Conservation (phyloP, 2,888 invertebrate species). For the Noctua pronuba region DNA sequence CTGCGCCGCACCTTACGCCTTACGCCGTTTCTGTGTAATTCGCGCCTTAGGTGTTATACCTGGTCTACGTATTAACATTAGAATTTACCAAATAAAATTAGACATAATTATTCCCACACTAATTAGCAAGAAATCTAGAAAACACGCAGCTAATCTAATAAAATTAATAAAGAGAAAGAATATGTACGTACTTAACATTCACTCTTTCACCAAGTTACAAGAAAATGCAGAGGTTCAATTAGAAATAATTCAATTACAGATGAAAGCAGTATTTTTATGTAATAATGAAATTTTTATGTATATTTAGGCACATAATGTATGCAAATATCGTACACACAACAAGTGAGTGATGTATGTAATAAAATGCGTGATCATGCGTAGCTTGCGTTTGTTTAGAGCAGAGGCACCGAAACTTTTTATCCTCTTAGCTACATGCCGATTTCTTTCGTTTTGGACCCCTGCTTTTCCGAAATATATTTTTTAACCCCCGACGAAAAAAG, state of each 20-base stretch:
- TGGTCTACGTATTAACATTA: neutral
- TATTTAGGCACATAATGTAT: conserved; percentile 44
- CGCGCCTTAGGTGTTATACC: too few species aligned
- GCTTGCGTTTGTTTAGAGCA: conserved; percentile 12
- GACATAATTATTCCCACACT: conserved; percentile 29
- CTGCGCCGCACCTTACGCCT: too few species aligned
- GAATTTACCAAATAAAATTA: conserved; percentile 6
- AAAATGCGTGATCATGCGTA: conserved; percentile 54
- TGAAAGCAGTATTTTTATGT: conserved; percentile 11
- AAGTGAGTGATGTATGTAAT: conserved; percentile 46
- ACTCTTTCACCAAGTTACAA: conserved; percentile 33
- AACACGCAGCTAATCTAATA: conserved; percentile 32
- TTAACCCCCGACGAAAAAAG: too few species aligned
- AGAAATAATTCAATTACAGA: conserved; percentile 36
- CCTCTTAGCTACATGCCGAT: neutral
- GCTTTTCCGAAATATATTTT: neutral
- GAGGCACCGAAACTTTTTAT: neutral
- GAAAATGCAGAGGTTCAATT: conserved; percentile 24
- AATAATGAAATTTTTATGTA: conserved; percentile 27
- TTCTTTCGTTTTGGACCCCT: neutral
- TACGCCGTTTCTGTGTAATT: too few species aligned
- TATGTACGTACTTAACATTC: conserved; percentile 34
- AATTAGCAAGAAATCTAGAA: conserved; percentile 34
- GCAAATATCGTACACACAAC: conserved; percentile 47
- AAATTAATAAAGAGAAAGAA: conserved; percentile 35